A percentile compares a stretch with the other conserved stretches of the same genome.
These are phyloP conservation scores for Rotaria magnacalcarata DNA, from an alignment of 2,888 invertebrate genomes.

Conservation along the genomic window DNA sequence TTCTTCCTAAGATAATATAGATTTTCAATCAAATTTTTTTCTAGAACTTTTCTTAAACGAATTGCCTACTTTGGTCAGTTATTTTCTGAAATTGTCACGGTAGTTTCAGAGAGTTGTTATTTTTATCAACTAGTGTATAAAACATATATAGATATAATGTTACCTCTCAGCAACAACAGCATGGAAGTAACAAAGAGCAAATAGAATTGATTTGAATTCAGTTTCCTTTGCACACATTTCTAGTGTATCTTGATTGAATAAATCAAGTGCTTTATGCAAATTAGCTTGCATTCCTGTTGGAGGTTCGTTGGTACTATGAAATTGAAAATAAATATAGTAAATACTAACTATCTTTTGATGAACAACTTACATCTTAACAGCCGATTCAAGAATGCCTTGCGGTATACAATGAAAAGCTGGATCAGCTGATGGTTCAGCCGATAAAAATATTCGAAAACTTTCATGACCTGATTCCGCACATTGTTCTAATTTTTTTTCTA, in stretches of 20 bases:
- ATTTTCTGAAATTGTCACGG: too few relatives aligned
- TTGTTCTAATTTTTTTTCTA: constrained; percentile 85
- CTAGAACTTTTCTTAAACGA: too few relatives aligned
- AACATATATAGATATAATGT: too few relatives aligned
- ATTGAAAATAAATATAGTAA: too few relatives aligned
- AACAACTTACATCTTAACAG: constrained; percentile 73
- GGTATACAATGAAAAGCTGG: constrained; percentile 85
- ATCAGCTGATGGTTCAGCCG: constrained; percentile 84
- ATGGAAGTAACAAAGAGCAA: constrained; percentile 88
- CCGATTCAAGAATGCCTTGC: constrained; percentile 86
- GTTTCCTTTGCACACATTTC: constrained; percentile 92
- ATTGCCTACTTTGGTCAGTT: too few relatives aligned
- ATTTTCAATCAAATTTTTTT: too few relatives aligned
- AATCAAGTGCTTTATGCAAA: constrained; percentile 86
- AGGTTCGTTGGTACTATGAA: constrained; percentile 75
- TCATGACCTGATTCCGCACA: constrained; percentile 74
- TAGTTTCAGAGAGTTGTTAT: too few relatives aligned
- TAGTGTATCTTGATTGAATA: constrained; percentile 86
- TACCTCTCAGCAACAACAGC: constrained; percentile 83
- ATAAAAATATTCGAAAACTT: constrained; percentile 81
- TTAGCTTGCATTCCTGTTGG: constrained; percentile 95
- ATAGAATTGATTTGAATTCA: constrained; percentile 87
- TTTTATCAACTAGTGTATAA: too few relatives aligned
- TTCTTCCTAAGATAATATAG: too few relatives aligned
- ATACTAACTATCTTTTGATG: too few relatives aligned